phyloP scores from a whole-genome alignment of 2,888 invertebrate species.

The Drosophila buzzatii region DNA sequence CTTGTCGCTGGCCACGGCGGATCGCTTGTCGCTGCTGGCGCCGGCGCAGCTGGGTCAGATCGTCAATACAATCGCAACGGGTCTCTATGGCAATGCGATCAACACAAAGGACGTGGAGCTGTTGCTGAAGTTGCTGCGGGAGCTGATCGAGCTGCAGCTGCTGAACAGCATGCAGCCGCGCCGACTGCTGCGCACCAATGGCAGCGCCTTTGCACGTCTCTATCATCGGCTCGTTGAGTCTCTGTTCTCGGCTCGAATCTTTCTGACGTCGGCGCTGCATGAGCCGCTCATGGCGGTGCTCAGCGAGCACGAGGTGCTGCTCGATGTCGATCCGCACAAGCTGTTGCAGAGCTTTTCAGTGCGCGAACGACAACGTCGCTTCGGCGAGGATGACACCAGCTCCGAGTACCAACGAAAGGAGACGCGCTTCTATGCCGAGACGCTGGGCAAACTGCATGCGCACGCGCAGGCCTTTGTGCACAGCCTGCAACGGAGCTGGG shows the following conservation, averaged over 20 bases:
- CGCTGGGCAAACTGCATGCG: conserved; percentile 91
- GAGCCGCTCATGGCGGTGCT: conserved; percentile 96
- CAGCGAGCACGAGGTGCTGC: conserved; percentile 95
- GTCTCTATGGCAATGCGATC: conserved; percentile 91
- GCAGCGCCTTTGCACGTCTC: conserved; percentile 93
- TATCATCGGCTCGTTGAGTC: conserved; percentile 96
- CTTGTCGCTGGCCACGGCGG: conserved; percentile 89
- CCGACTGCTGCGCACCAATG: conserved; percentile 92
- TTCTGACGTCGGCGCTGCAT: conserved; percentile 96
- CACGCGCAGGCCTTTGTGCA: conserved; percentile 93
- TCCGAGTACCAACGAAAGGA: conserved; percentile 91
- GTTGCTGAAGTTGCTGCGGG: conserved; percentile 88
- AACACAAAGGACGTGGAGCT: conserved; percentile 91
- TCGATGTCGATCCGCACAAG: conserved; percentile 96
- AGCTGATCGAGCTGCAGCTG: conserved; percentile 91
- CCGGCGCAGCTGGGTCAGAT: conserved; percentile 82
- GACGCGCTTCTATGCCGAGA: conserved; percentile 92
- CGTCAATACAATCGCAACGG: conserved; percentile 86
- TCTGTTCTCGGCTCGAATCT: conserved; percentile 95
- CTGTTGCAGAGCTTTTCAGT: conserved; percentile 85
- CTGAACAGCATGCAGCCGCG: conserved; percentile 89
- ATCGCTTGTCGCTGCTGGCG: conserved; percentile 86
- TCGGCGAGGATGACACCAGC: conserved; percentile 91
- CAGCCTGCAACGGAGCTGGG: conserved; percentile 93
- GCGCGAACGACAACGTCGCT: conserved; percentile 86